A percentile compares a stretch with the other conserved stretches of the same genome.
Conservation (phyloP, 2,888 invertebrate species). For the Crocallis elinguaria region DNA sequence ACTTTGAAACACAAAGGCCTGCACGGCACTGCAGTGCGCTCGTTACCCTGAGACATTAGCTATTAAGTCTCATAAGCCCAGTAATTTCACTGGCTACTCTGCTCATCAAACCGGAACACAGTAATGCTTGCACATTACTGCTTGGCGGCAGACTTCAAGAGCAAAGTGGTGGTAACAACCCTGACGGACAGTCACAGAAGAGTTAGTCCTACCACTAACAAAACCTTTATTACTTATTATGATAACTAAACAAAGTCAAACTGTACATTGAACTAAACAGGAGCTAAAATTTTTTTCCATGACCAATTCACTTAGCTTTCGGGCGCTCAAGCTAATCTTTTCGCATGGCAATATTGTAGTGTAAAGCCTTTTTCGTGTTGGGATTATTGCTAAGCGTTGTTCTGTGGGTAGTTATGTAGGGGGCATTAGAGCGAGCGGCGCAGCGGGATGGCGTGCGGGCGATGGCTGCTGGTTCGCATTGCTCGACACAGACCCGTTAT, state of each 20-base stretch:
- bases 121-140: no score
- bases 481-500: slow-evolving; percentile 62
- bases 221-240: neutral
- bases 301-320: slow-evolving; percentile 7
- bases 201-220: no score
- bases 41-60: no score
- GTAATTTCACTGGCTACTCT: no score
- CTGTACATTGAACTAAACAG: neutral
- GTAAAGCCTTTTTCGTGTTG: slow-evolving; percentile 49
- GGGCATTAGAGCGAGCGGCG: slow-evolving; percentile 47
- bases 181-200: no score
- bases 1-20: no score
- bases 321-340: slow-evolving; percentile 30
- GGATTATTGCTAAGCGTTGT: slow-evolving; percentile 38
- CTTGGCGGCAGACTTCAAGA: no score
- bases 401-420: slow-evolving; percentile 35
- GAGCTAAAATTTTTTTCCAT: neutral
- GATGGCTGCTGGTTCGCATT: slow-evolving; percentile 58
- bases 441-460: slow-evolving; percentile 68
- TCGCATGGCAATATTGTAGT: slow-evolving; percentile 32
- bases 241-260: neutral
- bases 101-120: no score
- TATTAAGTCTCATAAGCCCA: no score
- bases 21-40: no score
- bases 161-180: no score